Evolutionary conservation across 2,113 vertebrate species (phyloP).

Genomic region (Cebidichthys violaceus): DNA sequence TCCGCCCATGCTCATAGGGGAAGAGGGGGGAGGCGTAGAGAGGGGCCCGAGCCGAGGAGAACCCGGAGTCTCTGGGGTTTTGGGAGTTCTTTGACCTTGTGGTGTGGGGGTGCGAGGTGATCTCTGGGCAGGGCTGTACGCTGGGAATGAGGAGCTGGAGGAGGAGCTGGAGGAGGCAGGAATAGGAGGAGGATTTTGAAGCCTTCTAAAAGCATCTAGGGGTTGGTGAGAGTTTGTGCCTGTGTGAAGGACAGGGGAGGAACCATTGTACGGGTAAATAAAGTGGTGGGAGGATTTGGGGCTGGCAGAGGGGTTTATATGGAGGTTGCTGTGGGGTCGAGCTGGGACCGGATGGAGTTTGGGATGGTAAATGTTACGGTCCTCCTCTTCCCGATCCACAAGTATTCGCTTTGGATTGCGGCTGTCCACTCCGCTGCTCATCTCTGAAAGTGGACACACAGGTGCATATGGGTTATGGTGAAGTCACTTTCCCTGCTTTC

Average conservation of each 20-base stretch:
- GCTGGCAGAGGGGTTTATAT: conserved; percentile 63
- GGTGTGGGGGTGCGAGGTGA: conserved; percentile 73
- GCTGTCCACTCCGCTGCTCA: conserved; percentile 59
- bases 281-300: conserved; percentile 71
- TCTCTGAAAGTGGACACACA: conserved; percentile 60
- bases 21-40: conserved; percentile 66
- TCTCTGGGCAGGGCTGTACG: conserved; percentile 72
- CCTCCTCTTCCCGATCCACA: conserved; percentile 66
- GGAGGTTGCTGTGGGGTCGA: conserved; percentile 66
- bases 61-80: conserved; percentile 76
- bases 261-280: conserved; percentile 76
- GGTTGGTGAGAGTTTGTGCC: conserved; percentile 69
- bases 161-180: conserved; percentile 61
- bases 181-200: conserved; percentile 70
- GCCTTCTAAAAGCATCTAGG: conserved; percentile 73
- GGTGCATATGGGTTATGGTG: neutral
- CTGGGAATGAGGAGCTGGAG: conserved; percentile 62
- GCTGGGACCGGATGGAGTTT: conserved; percentile 66
- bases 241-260: conserved; percentile 62
- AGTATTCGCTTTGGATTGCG: conserved; percentile 65
- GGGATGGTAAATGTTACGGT: conserved; percentile 63
- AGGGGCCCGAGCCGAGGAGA: conserved; percentile 71
- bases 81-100: conserved; percentile 79
- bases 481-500: neutral
- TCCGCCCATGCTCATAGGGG: conserved; percentile 58